Evolutionary conservation across 2,888 invertebrate species (phyloP), one percentile per base, ranked within the genome.

Genomic region (Halictus quadricinctus): DNA sequence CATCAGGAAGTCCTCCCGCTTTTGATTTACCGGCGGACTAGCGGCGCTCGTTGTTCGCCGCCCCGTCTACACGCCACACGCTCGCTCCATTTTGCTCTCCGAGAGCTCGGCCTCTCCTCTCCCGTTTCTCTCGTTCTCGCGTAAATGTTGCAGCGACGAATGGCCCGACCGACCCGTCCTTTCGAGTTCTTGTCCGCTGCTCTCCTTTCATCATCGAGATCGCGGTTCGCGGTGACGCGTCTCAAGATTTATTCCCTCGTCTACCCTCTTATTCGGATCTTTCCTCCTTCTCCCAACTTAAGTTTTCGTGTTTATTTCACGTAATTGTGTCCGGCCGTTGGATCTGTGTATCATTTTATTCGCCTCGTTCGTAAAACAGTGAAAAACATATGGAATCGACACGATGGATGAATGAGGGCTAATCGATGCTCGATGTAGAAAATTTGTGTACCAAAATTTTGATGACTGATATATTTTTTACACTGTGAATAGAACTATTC

Each of bases 21-120:
- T 88, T 91, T 93, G 92, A 93, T 93, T 93, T 92, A 93, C 92
- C 90, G 91, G 82, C 85, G 84, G 84, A 82, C 87, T 83, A 88
- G 85, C 80, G 85, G 72, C 72, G 43, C 85, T 88, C 87, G 86
- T 89, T 89, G 89, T 88, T 87, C 89, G 75, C 83, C 85, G 80
- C 85, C 64, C 84, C 74, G 82, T 80, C 79, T 86, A 88, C 88
- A 83, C 76, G 84, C 79, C 77, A 84, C 88, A 29, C 10, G 69
- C 21, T 21, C 83, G 85, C 83, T 85, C 81, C 79, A 83, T 78
- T 72, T 78, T 77, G 25, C 29, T 48, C 73, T 43, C 70, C n/a
- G 10, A 18, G 18, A n/a, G 69, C 69, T 43, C 43, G 46, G 48
- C 10, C 43, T 36, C 70, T 25, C 69, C 54, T 79, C 76, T 77